A percentile compares a stretch with the other conserved stretches of the same genome.
Evolutionary conservation across 2,113 vertebrate species (phyloP).

Genomic region (Perca fluviatilis): DNA sequence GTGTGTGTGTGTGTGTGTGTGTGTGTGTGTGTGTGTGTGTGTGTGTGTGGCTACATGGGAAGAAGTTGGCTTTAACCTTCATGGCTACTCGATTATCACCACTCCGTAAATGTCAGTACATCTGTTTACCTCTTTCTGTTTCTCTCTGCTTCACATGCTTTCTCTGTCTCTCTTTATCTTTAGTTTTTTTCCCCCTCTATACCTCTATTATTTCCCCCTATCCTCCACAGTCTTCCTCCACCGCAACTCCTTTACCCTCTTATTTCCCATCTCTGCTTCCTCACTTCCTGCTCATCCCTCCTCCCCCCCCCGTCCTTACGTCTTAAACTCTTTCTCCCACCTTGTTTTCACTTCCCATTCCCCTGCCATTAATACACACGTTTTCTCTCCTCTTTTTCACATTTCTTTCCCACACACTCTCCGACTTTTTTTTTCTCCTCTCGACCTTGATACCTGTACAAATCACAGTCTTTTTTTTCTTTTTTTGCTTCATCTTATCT

Average conservation of each 20-base stretch:
- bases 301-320: too few species aligned
- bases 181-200: background rate
- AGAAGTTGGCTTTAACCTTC: conserved; percentile 84
- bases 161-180: conserved; percentile 33
- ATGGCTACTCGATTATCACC: conserved; percentile 76
- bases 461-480: conserved; percentile 5
- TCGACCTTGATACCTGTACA: conserved; percentile 7
- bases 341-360: background rate
- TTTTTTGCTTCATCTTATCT: background rate
- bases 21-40: background rate
- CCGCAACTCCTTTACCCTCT: background rate
- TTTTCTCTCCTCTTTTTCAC: background rate
- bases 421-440: background rate
- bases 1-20: conserved; percentile 7
- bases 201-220: background rate
- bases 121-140: conserved; percentile 56
- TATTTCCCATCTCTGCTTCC: background rate
- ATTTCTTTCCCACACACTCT: background rate
- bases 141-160: conserved; percentile 26
- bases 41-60: conserved; percentile 43
- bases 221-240: background rate
- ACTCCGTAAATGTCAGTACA: conserved; percentile 82
- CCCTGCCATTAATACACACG: background rate
- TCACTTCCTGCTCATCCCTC: background rate
- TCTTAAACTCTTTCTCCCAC: background rate